Conservation (phyloP, 2,888 invertebrate species). For the Artemia sinica region DNA sequence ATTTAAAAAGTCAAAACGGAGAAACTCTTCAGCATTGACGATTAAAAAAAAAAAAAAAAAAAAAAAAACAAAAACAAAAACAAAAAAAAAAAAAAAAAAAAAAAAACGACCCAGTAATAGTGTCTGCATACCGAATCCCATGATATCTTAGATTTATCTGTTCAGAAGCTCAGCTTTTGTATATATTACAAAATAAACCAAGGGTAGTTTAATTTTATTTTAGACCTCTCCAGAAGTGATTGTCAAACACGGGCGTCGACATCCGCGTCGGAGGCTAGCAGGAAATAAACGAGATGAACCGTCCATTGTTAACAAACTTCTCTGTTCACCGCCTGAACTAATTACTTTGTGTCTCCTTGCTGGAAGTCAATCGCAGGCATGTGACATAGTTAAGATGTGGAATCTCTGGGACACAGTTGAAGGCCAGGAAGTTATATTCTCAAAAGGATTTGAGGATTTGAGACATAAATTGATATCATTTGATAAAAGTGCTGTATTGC, state of each 20-base stretch:
- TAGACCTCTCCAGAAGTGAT: conserved; percentile 9
- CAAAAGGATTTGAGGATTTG: conserved; percentile 1
- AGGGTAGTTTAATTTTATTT: not conserved
- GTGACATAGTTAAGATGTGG: conserved; percentile 3
- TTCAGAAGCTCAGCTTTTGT: too few species aligned
- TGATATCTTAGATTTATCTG: too few species aligned
- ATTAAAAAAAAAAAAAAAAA: too few species aligned
- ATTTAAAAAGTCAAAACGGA: too few species aligned
- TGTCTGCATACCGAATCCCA: too few species aligned
- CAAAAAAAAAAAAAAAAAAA: too few species aligned
- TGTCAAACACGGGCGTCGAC: not conserved
- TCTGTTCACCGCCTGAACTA: conserved; percentile 7
- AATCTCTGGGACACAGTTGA: conserved; percentile 4
- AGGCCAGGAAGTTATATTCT: not conserved
- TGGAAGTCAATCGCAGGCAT: not conserved
- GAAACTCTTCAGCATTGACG: too few species aligned
- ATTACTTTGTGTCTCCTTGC: not conserved
- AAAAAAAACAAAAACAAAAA: too few species aligned
- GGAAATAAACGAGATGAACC: not conserved
- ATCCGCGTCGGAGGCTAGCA: not conserved
- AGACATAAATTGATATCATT: conserved; percentile 3
- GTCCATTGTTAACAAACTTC: conserved; percentile 9
- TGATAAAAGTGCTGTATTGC: conserved; percentile 4
- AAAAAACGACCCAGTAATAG: too few species aligned
- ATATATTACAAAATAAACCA: too few species aligned